Conservation (phyloP, 2,113 vertebrate genomes). For the Miniopterus natalensis region DNA sequence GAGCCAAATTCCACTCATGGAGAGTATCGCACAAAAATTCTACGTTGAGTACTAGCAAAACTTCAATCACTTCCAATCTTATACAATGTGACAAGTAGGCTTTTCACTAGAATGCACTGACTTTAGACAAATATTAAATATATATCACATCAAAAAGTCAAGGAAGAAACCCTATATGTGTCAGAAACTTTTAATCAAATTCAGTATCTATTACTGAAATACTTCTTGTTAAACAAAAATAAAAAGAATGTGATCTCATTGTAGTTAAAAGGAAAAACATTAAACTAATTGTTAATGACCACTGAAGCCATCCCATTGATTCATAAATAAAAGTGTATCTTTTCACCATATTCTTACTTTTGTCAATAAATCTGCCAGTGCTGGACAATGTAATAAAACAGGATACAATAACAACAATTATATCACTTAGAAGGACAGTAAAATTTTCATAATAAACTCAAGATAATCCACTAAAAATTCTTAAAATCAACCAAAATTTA, state of each 20-base stretch:
- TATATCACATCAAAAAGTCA: neutral
- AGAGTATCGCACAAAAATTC: constrained; percentile 14
- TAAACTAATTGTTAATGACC: constrained; percentile 23
- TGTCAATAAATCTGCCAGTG: neutral
- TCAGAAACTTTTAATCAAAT: constrained; percentile 38
- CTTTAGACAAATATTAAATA: constrained; percentile 22
- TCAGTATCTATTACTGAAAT: neutral
- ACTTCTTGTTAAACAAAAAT: constrained; percentile 40
- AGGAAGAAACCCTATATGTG: neutral
- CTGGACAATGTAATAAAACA: neutral
- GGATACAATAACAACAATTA: neutral
- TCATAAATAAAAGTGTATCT: constrained; percentile 38
- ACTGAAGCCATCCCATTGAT: neutral
- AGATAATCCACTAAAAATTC: neutral
- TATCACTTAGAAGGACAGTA: constrained; percentile 8
- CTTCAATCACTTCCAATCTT: neutral
- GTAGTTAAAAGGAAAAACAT: constrained; percentile 11
- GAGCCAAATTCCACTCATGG: neutral
- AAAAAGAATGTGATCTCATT: constrained; percentile 21
- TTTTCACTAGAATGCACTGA: constrained; percentile 3
- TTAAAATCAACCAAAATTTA: constrained; percentile 11
- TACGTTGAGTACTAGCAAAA: constrained; percentile 1
- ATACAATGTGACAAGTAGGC: neutral
- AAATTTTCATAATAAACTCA: constrained; percentile 12
- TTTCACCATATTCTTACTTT: constrained; percentile 18